Evolutionary conservation across 2,888 invertebrate genomes (phyloP).

Genomic region (Mythimna ferrago): DNA sequence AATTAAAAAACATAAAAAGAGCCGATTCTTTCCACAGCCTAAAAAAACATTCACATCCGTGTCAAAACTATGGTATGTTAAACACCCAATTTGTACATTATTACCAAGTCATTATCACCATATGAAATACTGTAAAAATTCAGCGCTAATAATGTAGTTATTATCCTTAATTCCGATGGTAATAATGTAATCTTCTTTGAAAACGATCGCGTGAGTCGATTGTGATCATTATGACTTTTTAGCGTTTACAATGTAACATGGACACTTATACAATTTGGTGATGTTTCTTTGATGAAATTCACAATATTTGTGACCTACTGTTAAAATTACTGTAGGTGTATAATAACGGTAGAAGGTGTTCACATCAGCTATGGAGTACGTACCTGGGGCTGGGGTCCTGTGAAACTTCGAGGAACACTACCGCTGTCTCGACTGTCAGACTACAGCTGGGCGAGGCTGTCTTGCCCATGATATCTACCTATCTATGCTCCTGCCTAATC

Average conservation of each 20-base stretch:
- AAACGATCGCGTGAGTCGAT: constrained; percentile 46
- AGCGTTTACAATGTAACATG: constrained; percentile 19
- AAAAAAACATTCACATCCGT: constrained; percentile 16
- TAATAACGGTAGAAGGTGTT: too few species aligned
- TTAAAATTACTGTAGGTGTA: too few species aligned
- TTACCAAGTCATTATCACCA: constrained; percentile 19
- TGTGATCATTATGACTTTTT: constrained; percentile 35
- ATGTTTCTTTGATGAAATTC: constrained; percentile 3
- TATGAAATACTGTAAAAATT: constrained; percentile 27
- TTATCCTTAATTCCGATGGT: constrained; percentile 23
- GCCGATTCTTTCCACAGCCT: neutral
- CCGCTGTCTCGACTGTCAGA: too few species aligned
- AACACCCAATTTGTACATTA: constrained; percentile 31
- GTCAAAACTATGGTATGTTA: constrained; percentile 35
- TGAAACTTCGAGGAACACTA: too few species aligned
- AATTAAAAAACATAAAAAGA: neutral
- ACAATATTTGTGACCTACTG: constrained; percentile 20
- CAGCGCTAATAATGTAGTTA: constrained; percentile 39
- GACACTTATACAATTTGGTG: constrained; percentile 2
- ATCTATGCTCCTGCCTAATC: too few species aligned
- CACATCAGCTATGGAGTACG: too few species aligned
- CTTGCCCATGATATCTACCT: too few species aligned
- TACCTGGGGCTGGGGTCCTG: too few species aligned
- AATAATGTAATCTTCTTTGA: constrained; percentile 53
- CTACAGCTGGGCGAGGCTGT: too few species aligned